A percentile compares a stretch with the other conserved stretches of the same genome.
These are phyloP conservation scores for Seira ritae DNA, from an alignment of 2,888 invertebrate genomes.

Conservation along the genomic window DNA sequence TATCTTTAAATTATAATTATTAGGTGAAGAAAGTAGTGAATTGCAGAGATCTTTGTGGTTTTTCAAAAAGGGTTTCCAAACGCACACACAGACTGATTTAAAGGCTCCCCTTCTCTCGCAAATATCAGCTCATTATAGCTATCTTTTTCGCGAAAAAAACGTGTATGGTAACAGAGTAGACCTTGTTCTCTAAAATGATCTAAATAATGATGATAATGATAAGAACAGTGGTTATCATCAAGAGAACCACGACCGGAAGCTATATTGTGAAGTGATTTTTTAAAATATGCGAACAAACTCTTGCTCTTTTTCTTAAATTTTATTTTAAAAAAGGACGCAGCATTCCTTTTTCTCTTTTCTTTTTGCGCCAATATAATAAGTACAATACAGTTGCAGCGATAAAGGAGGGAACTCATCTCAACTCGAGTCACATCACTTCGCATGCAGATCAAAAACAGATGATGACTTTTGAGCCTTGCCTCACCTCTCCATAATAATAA, in stretches of 20 bases:
- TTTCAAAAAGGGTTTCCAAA: slow-evolving; percentile 58
- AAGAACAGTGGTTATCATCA: slow-evolving; percentile 41
- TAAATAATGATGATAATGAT: not conserved
- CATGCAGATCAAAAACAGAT: slow-evolving; percentile 63
- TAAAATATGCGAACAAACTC: not conserved
- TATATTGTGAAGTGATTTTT: slow-evolving; percentile 21
- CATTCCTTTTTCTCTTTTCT: not conserved
- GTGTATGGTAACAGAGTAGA: slow-evolving; percentile 7
- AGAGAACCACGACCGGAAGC: slow-evolving; percentile 53
- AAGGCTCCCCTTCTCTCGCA: slow-evolving; percentile 47
- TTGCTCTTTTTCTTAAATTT: not conserved
- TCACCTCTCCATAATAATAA: slow-evolving; percentile 35
- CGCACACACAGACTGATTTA: slow-evolving; percentile 41
- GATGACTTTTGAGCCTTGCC: slow-evolving; percentile 21
- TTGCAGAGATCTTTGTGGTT: slow-evolving; percentile 51
- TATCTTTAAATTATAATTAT: slow-evolving; percentile 49
- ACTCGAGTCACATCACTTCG: slow-evolving; percentile 40
- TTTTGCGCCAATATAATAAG: slow-evolving; percentile 40
- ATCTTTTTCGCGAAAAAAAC: slow-evolving; percentile 23
- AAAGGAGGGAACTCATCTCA: slow-evolving; percentile 49
- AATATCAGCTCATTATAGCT: slow-evolving; percentile 16
- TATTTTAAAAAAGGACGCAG: not conserved
- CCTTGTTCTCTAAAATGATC: slow-evolving; percentile 15
- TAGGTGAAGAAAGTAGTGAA: slow-evolving; percentile 43
- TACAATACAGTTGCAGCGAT: slow-evolving; percentile 45